A percentile compares a stretch with the other conserved stretches of the same genome.
phyloP scores from a whole-genome alignment of 2,797 vertebrate genomes.

The Sebastiscus albofasciatus region DNA sequence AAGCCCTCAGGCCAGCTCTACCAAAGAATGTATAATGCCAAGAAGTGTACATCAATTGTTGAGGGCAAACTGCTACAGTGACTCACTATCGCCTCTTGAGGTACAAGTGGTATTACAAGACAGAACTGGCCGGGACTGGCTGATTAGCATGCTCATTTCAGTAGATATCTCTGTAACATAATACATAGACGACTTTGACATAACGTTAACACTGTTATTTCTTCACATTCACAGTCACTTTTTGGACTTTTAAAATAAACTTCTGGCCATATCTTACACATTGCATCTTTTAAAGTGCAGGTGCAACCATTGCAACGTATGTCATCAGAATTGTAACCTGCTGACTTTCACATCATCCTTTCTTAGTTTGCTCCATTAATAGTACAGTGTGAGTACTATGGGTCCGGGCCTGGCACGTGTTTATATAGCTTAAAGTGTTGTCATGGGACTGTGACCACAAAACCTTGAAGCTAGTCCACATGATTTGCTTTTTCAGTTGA shows the following conservation, averaged over 20 bases:
- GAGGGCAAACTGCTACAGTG: too few species aligned
- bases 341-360: neutral
- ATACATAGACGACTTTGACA: neutral
- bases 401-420: neutral
- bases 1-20: too few species aligned
- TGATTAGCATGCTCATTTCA: neutral
- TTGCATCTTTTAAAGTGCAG: neutral
- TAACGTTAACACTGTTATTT: neutral
- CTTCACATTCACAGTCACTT: neutral
- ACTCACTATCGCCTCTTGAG: too few species aligned
- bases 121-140: too few species aligned
- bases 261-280: neutral
- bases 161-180: neutral
- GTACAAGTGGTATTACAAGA: too few species aligned
- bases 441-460: conserved; percentile 29
- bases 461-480: conserved; percentile 5
- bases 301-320: neutral
- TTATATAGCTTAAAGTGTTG: conserved; percentile 9
- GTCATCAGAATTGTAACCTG: neutral
- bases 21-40: too few species aligned
- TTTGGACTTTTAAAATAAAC: neutral
- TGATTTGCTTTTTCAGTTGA: neutral
- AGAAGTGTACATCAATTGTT: too few species aligned
- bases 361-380: neutral
- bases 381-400: neutral